These are phyloP conservation scores for Stigmatopora argus DNA, from an alignment of 2,113 vertebrate genomes.

Conservation along the genomic window DNA sequence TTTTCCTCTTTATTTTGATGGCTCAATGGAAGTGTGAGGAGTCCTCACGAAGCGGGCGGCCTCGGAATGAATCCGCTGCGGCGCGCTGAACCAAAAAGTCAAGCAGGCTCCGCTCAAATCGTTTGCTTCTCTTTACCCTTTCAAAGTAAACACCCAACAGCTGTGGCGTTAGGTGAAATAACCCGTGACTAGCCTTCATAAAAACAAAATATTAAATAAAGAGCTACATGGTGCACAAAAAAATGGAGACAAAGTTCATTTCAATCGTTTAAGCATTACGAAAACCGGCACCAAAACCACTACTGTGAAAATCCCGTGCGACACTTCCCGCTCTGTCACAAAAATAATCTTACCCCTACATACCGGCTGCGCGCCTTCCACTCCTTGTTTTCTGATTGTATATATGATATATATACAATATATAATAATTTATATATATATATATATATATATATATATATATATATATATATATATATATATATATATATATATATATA, in stretches of 20 bases:
- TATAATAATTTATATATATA: no score
- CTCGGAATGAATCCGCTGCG: not conserved
- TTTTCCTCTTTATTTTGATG: not conserved
- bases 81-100: not conserved
- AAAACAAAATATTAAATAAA: not conserved
- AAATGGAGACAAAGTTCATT: not conserved
- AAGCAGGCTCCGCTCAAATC: not conserved
- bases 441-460: no score
- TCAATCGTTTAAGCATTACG: not conserved
- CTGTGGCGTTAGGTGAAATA: not conserved
- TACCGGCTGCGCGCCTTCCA: no score
- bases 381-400: no score
- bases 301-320: not conserved
- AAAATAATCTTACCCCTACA: no score
- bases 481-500: no score
- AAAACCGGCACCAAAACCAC: no score
- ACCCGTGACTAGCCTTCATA: not conserved
- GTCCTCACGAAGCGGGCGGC: not conserved
- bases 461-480: no score
- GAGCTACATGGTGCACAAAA: rapidly evolving
- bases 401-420: no score
- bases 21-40: not conserved
- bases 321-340: not conserved
- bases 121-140: not conserved
- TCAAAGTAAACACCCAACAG: not conserved